Evolutionary conservation across 2,888 invertebrate species (phyloP).

Genomic region (Pristionchus mayeri): DNA sequence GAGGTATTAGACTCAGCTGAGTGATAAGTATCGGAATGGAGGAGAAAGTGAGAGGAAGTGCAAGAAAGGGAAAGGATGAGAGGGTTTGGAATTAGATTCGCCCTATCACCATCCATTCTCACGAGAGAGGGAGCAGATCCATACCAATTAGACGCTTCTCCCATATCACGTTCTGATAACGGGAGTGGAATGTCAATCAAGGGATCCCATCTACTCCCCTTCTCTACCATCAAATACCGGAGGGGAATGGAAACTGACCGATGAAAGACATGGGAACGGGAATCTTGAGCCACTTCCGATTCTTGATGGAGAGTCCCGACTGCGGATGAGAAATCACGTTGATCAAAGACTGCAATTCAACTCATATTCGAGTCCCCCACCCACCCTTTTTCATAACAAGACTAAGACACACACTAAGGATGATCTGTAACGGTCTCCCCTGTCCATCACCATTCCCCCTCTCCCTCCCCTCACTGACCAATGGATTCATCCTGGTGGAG

Average conservation of each 20-base stretch:
- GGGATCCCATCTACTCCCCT: background rate
- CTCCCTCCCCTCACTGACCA: background rate
- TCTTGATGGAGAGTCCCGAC: conserved; percentile 94
- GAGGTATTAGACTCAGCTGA: conserved; percentile 55
- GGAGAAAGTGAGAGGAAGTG: conserved; percentile 55
- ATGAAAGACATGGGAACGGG: conserved; percentile 99
- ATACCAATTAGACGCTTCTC: conserved; percentile 18
- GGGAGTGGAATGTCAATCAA: conserved; percentile 1
- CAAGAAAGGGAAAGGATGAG: conserved; percentile 47
- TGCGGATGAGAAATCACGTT: conserved; percentile 91
- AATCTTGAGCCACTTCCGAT: conserved; percentile 99
- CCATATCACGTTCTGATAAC: conserved; percentile 8
- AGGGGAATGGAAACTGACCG: conserved; percentile 79
- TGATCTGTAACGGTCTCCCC: too few species aligned
- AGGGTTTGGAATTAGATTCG: conserved; percentile 17
- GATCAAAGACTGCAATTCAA: conserved; percentile 2
- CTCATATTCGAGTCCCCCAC: background rate
- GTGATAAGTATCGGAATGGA: conserved; percentile 56
- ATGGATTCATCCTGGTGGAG: conserved; percentile 9
- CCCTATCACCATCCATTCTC: conserved; percentile 26
- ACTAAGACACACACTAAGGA: too few species aligned
- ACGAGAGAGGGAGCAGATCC: background rate
- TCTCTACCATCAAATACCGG: background rate
- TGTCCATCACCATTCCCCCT: too few species aligned
- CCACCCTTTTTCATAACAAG: too few species aligned